Evolutionary conservation across 1,140 invertebrate species (phyloP), one percentile per base, ranked within the genome.

Genomic region (Listronotus bonariensis): DNA sequence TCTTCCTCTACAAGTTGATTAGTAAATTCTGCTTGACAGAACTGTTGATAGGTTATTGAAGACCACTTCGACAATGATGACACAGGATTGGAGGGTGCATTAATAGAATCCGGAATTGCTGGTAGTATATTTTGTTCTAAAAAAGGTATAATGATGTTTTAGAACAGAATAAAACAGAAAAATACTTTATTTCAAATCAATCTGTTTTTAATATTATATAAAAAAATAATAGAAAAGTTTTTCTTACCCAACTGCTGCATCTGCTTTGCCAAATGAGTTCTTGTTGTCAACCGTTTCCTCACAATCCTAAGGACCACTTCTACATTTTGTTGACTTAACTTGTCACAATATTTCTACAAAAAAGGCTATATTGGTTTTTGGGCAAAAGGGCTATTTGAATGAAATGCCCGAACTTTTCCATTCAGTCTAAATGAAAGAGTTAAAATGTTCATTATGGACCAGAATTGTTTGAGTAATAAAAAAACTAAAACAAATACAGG

Each of bases 221-320:
- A 20, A 26, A 49, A 55, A 43, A 18, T 10, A 2, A 6, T 14
- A 8, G 6, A 14, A 45, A 45, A 12, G 32, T 26, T 8, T 31
- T 34, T n/a, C 49, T 12, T 73, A 74, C 74, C 91, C 49, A 96
- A 77, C 43, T 89, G 85, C 72, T 88, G 86, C 46, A 96, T 84
- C 76, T 96, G 93, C 60, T 81, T 84, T 71, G 90, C 89, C 3
- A 96, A 79, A 62, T 85, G 85, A 17, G 92, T 79, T 72, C 93
- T 84, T 7, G 89, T 86, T 69, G 84, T 86, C 40, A 95, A 82
- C 17, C 92, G 83, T 65, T 85, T 83, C 61, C 88, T 84, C 38
- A 95, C 83, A 52, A 86, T 85, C 71, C 86, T 85, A 32, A 92
- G 78, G 9, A 89, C 84, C 68, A 81, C 84, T 78, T 89, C 88